Percentiles rank a stretch among this genome's conserved stretches.
Conservation (phyloP, 1,140 invertebrate species). For the Lepidurus arcticus region DNA sequence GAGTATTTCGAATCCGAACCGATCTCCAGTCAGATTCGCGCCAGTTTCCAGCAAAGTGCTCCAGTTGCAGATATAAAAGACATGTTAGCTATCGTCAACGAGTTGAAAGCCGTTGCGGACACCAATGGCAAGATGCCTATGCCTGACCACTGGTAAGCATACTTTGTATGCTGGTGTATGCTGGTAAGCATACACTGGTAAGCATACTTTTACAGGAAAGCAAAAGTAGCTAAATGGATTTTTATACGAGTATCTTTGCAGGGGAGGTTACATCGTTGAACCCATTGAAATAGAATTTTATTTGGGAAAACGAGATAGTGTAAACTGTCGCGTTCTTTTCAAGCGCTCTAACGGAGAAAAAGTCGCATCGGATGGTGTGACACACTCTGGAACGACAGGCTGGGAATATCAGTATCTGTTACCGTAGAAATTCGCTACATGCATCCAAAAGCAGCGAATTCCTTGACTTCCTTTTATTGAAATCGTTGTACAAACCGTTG, state of each 20-base stretch:
- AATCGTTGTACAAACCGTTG: too few relatives aligned
- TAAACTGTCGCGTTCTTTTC: constrained; percentile 28
- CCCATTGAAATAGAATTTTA: constrained; percentile 27
- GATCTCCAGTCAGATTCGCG: constrained; percentile 7
- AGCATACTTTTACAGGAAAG: too few relatives aligned
- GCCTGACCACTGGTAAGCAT: constrained; percentile 15
- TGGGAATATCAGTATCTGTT: constrained; percentile 26
- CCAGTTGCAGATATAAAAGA: neutral
- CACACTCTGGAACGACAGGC: neutral
- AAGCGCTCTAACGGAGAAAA: neutral
- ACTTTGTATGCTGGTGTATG: too few relatives aligned
- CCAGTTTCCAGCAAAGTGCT: constrained; percentile 25
- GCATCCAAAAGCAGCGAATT: too few relatives aligned
- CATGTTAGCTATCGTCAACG: neutral
- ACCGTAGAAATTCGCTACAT: neutral
- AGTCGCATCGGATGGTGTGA: neutral
- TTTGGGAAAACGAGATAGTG: constrained; percentile 22
- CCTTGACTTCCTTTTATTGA: too few relatives aligned
- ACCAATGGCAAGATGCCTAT: neutral
- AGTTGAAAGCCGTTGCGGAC: neutral
- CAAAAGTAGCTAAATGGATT: neutral
- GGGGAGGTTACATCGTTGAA: constrained; percentile 26
- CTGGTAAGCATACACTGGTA: too few relatives aligned
- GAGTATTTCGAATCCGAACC: constrained; percentile 27
- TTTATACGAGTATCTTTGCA: neutral